Base-by-base conservation (phyloP, 1,140 invertebrate species). In the Drosophila pachea region DNA sequence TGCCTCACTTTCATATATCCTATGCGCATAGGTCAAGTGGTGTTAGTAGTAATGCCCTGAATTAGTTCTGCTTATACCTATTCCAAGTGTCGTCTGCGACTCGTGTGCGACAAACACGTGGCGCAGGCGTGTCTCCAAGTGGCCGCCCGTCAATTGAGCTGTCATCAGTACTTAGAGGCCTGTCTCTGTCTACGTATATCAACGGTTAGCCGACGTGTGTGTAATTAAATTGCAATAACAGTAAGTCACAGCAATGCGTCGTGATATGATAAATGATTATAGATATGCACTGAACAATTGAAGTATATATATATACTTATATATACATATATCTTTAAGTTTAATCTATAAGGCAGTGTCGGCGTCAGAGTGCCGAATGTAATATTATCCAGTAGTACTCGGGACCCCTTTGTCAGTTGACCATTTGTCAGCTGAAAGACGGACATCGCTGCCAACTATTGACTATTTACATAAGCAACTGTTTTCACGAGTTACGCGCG, bases 401-500 rank as follows among this genome's bases (percentile, higher is more conserved):
- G 38, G 8, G 38, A 36, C 38, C 16, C 48, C 55, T 48, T 1
- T 65, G 65, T 78, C 79, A 83, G 54, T 83, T 83, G 78, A 84
- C 75, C 63, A 82, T 78, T 83, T 78, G 78, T 74, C 78, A 82
- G 74, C 62, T 82, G 74, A 77, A 82, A 50, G 55, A 58, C 36
- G 47, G 42, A 14, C 56, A 48, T 52, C 5, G 35, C 16, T 32
- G 29, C 31, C 56, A 54, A 50, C 11, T 68, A 48, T 53, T 16
- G 14, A 49, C 16, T 31, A 35, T 77, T 74, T 72, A 72, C 72
- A 75, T 76, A 84, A 73, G 53, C 59, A 53, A 48, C 35, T 36
- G 7, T 43, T 29, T 47, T 33, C 49, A 70, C 54, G 38, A 65
- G 71, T 48, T 48, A 49, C 40, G 12, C 9, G 38, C 12, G 4